These are phyloP conservation scores for Xyrichtys novacula DNA, from an alignment of 2,797 vertebrate genomes.

Conservation along the genomic window DNA sequence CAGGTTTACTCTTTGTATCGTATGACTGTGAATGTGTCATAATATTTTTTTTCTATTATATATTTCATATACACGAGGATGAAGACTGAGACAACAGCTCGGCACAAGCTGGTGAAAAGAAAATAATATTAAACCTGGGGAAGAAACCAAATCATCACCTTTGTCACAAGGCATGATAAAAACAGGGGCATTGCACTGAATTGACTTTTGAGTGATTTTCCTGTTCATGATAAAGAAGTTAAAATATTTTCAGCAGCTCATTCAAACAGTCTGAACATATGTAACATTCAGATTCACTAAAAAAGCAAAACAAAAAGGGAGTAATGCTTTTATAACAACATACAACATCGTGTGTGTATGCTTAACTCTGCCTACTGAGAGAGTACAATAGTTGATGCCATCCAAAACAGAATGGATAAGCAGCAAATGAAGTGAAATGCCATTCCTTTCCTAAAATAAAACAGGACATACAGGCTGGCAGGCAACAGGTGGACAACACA, in stretches of 20 bases:
- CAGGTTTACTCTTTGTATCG: not conserved
- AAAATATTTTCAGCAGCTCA: no score
- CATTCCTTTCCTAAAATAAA: constrained; percentile 89
- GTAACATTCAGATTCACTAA: no score
- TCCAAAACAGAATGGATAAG: constrained; percentile 65
- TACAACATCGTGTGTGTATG: no score
- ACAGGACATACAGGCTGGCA: constrained; percentile 68
- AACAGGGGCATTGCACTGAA: not conserved
- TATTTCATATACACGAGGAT: not conserved
- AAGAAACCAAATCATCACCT: not conserved
- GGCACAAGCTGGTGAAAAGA: not conserved
- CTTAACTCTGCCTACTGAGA: not conserved
- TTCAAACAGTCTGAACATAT: no score
- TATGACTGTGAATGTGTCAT: not conserved
- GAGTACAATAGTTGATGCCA: constrained; percentile 62
- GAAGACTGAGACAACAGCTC: not conserved
- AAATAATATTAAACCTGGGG: not conserved
- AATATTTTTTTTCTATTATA: no score
- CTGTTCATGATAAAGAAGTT: no score
- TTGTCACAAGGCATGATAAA: not conserved
- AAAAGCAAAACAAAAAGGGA: no score
- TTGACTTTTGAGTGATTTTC: no score
- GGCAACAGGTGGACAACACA: constrained; percentile 87
- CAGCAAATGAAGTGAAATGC: constrained; percentile 78
- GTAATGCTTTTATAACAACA: not conserved